These are phyloP conservation scores for Lepidocyrtinus sp. DNA, from an alignment of 2,888 invertebrate genomes.

Conservation along the genomic window DNA sequence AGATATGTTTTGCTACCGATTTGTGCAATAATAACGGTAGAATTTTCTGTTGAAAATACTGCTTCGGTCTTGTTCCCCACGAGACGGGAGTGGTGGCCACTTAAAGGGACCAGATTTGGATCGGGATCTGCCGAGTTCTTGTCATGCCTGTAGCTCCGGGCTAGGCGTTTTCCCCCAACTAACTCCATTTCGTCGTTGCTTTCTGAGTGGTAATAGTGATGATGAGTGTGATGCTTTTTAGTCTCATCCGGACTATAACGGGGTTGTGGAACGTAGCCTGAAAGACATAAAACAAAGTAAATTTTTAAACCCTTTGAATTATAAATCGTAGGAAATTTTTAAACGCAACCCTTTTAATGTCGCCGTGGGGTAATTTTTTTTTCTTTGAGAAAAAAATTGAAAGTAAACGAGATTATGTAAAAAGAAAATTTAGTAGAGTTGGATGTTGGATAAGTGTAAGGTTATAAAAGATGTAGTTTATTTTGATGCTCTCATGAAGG, in stretches of 20 bases:
- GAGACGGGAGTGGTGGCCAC: slow-evolving; percentile 42
- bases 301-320: background rate
- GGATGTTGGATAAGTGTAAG: background rate
- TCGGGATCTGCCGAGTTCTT: slow-evolving; percentile 63
- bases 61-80: slow-evolving; percentile 61
- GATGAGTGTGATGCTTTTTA: slow-evolving; percentile 44
- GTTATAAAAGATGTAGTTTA: background rate
- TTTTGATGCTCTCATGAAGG: too few species aligned
- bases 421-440: background rate
- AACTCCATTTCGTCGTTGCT: slow-evolving; percentile 39
- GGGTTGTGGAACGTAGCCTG: slow-evolving; percentile 48
- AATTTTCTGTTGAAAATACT: slow-evolving; percentile 85
- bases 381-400: background rate
- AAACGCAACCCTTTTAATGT: background rate
- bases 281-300: slow-evolving; percentile 28
- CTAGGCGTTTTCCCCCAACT: slow-evolving; percentile 36
- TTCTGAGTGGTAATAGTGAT: too few species aligned
- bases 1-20: slow-evolving; percentile 84
- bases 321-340: background rate
- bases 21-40: slow-evolving; percentile 86
- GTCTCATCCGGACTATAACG: slow-evolving; percentile 38
- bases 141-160: slow-evolving; percentile 63
- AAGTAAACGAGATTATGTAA: background rate
- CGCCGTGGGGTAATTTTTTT: background rate
- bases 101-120: slow-evolving; percentile 37